phyloP scores from a whole-genome alignment of 2,797 vertebrate species.

The Glossophaga mutica region DNA sequence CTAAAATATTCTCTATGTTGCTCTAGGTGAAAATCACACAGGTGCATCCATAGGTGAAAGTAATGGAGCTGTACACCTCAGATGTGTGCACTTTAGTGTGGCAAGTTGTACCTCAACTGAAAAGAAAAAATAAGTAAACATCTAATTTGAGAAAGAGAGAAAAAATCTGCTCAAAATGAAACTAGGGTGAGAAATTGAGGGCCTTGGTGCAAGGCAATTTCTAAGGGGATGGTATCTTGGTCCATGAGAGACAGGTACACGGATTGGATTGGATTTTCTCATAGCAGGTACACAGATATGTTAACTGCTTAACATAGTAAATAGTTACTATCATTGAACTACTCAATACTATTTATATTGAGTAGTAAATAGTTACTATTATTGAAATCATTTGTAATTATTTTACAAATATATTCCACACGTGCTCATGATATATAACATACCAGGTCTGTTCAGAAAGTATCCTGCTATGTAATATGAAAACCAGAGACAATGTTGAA shows the following conservation, averaged over 20 bases:
- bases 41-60: not conserved
- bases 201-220: not conserved
- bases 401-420: not conserved
- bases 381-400: not conserved
- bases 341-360: too few relatives aligned
- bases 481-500: not conserved
- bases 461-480: not conserved
- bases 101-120: not conserved
- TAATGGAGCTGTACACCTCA: not conserved
- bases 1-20: not conserved
- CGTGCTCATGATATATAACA: not conserved
- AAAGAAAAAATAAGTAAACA: not conserved
- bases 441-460: not conserved
- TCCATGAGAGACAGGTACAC: not conserved
- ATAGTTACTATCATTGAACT: not conserved
- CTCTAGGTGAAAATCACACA: not conserved
- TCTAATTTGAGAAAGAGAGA: not conserved
- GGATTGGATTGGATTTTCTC: not conserved
- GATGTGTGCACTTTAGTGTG: not conserved
- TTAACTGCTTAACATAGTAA: not conserved
- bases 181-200: not conserved
- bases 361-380: not conserved
- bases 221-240: not conserved
- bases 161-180: not conserved
- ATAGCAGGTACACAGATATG: not conserved